Percentiles rank a stretch among this genome's conserved stretches.
phyloP scores from a whole-genome alignment of 2,888 invertebrate genomes.

The Stegana nigrithorax region DNA sequence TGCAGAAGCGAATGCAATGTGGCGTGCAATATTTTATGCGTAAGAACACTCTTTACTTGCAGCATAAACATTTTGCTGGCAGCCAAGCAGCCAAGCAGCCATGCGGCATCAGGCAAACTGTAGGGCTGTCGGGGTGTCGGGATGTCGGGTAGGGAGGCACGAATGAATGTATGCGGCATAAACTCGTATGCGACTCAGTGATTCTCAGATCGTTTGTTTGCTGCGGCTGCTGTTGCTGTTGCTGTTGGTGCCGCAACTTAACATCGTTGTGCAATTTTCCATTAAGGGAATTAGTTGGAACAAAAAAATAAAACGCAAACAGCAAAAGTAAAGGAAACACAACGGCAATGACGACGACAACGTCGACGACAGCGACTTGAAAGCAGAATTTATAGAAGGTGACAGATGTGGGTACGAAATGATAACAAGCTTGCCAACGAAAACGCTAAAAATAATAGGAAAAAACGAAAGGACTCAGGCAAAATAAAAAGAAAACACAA shows the following conservation, averaged over 20 bases:
- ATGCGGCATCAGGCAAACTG: constrained; percentile 1
- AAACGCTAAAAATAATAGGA: too few species aligned
- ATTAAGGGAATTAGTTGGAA: constrained; percentile 62
- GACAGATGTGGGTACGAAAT: constrained; percentile 57
- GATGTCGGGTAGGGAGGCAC: too few species aligned
- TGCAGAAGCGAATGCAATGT: constrained; percentile 40
- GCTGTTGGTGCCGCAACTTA: constrained; percentile 22
- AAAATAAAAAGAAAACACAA: too few species aligned
- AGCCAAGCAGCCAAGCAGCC: neutral
- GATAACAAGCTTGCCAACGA: constrained; percentile 50
- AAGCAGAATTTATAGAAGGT: constrained; percentile 55
- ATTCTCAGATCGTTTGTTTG: constrained; percentile 14
- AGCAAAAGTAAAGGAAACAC: constrained; percentile 25
- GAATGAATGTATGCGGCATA: constrained; percentile 15
- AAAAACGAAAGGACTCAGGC: too few species aligned
- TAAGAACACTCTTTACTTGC: constrained; percentile 36
- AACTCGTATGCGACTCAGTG: constrained; percentile 26
- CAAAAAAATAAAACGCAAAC: constrained; percentile 32
- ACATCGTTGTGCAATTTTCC: constrained; percentile 53
- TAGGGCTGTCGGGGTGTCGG: too few species aligned
- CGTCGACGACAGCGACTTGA: constrained; percentile 1
- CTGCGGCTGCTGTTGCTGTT: constrained; percentile 17
- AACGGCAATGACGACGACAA: constrained; percentile 25
- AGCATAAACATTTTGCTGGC: constrained; percentile 9
- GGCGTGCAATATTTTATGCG: constrained; percentile 60